phyloP scores from a whole-genome alignment of 2,888 invertebrate species.

The Pheosia gnoma region DNA sequence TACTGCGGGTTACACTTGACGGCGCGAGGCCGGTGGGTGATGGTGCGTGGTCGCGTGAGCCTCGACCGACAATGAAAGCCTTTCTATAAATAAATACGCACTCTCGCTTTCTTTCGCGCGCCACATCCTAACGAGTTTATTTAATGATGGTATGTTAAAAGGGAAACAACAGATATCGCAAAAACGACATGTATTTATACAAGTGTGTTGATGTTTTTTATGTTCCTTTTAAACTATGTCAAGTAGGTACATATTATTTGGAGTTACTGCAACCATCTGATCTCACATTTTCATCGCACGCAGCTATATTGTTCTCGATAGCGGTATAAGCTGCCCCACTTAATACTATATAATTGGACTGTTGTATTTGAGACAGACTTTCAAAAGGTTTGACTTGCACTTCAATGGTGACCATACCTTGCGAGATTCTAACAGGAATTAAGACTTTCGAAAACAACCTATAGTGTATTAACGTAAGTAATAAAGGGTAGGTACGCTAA shows the following conservation, averaged over 20 bases:
- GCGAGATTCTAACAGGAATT: background rate
- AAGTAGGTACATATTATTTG: too few relatives aligned
- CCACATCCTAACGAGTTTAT: constrained; percentile 21
- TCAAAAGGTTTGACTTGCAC: background rate
- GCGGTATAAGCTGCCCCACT: background rate
- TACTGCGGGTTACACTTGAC: too few relatives aligned
- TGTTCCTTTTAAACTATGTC: too few relatives aligned
- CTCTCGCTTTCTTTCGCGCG: constrained; percentile 35
- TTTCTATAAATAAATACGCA: constrained; percentile 21
- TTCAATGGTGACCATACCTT: background rate
- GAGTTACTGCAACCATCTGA: background rate
- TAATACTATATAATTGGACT: background rate
- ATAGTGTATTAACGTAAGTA: background rate
- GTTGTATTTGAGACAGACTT: background rate
- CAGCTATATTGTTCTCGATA: background rate
- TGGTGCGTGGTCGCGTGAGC: background rate
- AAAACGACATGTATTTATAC: too few relatives aligned
- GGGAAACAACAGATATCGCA: too few relatives aligned
- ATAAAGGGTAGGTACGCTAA: background rate
- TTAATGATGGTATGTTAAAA: background rate
- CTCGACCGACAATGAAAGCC: constrained; percentile 28
- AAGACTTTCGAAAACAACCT: background rate
- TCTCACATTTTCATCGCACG: background rate
- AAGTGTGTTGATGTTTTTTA: too few relatives aligned
- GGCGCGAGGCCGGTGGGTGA: background rate